phyloP scores from a whole-genome alignment of 2,113 vertebrate genomes.

The Piprites chloris region DNA sequence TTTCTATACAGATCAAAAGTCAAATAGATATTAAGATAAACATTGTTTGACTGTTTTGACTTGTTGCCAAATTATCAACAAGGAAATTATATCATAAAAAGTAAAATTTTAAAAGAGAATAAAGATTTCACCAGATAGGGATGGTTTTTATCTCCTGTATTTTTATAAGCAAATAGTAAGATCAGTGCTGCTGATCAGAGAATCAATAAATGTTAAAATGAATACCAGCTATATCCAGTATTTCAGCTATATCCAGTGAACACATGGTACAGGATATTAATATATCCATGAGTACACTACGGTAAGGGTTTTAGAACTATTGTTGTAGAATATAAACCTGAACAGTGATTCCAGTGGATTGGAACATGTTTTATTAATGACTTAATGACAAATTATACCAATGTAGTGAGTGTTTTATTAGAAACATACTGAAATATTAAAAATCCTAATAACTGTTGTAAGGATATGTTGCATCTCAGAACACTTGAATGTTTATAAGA shows the following conservation, averaged over 20 bases:
- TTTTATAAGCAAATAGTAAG: background rate
- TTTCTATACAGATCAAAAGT: background rate
- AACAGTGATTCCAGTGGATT: background rate
- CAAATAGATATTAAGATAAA: background rate
- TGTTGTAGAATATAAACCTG: background rate
- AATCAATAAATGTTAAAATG: background rate
- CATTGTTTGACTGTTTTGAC: background rate
- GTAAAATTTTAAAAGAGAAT: background rate
- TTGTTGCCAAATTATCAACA: background rate
- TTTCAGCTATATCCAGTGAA: background rate
- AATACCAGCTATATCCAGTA: background rate
- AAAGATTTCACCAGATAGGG: background rate
- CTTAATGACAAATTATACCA: background rate
- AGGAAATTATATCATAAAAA: background rate
- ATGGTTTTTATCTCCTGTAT: background rate
- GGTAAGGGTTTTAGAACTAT: background rate
- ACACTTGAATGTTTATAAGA: background rate
- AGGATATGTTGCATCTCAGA: background rate
- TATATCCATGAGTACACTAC: background rate
- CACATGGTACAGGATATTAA: background rate
- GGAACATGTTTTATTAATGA: background rate
- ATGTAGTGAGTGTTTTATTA: background rate
- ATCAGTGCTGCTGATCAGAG: background rate
- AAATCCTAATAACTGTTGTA: background rate
- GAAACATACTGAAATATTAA: background rate